Evolutionary conservation across 2,888 invertebrate species (phyloP).

Genomic region (Hyposoter dolosus): DNA sequence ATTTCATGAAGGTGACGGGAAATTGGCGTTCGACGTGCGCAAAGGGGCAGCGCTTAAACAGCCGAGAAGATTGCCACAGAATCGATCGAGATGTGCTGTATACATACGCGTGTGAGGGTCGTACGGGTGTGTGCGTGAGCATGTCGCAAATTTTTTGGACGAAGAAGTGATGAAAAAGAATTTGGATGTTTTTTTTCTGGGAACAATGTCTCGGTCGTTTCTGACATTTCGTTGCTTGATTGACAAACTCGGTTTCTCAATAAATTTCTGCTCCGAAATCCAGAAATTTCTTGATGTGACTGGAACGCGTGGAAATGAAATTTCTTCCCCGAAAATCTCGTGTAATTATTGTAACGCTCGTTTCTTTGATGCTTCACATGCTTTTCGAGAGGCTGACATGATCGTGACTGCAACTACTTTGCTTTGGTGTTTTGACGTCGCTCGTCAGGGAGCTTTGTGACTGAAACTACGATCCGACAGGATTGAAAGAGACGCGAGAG

Average conservation of each 20-base stretch:
- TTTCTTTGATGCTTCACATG: conserved; percentile 13
- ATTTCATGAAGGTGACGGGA: conserved; percentile 46
- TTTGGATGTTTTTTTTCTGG: not conserved
- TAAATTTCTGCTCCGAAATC: no score
- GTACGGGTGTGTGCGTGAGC: not conserved
- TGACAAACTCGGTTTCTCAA: no score
- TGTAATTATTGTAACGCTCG: not conserved
- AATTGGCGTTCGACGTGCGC: conserved; percentile 33
- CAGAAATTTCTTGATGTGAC: not conserved
- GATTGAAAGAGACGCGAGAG: not conserved
- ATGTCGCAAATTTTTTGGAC: not conserved
- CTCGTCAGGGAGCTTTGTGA: conserved; percentile 17
- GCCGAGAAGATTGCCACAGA: conserved; percentile 9
- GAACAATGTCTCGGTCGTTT: not conserved
- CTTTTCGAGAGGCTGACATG: not conserved
- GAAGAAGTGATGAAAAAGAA: not conserved
- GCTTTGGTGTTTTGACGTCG: conserved; percentile 14
- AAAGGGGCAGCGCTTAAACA: conserved; percentile 7
- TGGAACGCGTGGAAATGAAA: not conserved
- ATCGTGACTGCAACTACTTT: conserved; percentile 30
- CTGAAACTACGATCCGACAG: not conserved
- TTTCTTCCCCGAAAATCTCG: not conserved
- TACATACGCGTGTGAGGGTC: not conserved
- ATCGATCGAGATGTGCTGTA: conserved; percentile 17
- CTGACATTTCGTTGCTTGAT: no score